These are phyloP conservation scores for Paramormyrops kingsleyae DNA, from an alignment of 2,113 vertebrate genomes.

Conservation along the genomic window DNA sequence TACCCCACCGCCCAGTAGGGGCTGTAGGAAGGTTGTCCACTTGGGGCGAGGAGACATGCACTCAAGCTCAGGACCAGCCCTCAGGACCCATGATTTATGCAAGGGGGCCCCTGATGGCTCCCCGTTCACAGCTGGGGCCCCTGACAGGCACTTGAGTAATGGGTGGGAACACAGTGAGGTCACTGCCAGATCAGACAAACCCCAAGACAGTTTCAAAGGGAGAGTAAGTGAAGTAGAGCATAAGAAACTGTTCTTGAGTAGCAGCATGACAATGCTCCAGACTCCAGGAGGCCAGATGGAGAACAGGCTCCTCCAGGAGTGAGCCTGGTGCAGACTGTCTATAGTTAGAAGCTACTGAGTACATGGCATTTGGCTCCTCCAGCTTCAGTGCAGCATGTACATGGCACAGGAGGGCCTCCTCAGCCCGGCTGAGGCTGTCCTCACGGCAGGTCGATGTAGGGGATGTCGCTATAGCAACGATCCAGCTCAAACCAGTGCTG, in stretches of 20 bases:
- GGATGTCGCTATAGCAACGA: slow-evolving; percentile 83
- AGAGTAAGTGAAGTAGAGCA: not conserved
- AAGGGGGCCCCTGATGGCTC: not conserved
- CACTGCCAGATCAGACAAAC: not conserved
- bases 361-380: not conserved
- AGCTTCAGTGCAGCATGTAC: not conserved
- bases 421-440: not conserved
- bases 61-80: not conserved
- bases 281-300: not conserved
- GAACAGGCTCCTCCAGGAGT: not conserved
- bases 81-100: not conserved
- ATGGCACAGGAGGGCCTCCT: not conserved
- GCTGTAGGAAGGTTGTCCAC: not conserved
- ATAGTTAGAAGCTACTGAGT: not conserved
- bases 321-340: not conserved
- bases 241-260: not conserved
- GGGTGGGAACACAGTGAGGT: not conserved
- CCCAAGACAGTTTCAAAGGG: not conserved
- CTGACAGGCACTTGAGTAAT: not conserved
- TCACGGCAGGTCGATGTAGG: slow-evolving; percentile 84
- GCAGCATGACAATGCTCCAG: not conserved
- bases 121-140: not conserved
- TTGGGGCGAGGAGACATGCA: not conserved
- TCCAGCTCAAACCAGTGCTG: slow-evolving; percentile 82
- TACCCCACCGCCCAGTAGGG: not conserved